Evolutionary conservation across 2,888 invertebrate genomes (phyloP).

Genomic region (Tinea semifulvella): DNA sequence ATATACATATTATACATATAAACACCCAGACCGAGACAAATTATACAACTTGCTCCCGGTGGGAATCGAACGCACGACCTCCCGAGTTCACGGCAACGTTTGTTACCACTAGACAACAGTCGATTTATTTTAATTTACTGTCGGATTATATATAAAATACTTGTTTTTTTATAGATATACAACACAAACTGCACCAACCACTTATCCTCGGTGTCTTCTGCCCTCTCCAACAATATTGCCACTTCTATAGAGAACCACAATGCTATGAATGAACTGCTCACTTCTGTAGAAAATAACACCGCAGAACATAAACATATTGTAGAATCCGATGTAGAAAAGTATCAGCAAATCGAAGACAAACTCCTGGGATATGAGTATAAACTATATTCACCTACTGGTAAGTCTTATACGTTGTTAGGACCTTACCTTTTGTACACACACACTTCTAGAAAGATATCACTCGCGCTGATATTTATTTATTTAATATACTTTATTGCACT

Average conservation of each 20-base stretch:
- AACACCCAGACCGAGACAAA: too few species aligned
- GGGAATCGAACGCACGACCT: too few species aligned
- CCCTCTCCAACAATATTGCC: not conserved
- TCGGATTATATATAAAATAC: not conserved
- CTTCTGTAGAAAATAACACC: not conserved
- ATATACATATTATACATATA: too few species aligned
- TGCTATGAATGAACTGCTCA: not conserved
- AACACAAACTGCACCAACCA: not conserved
- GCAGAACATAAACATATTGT: constrained; percentile 14
- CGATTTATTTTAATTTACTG: not conserved
- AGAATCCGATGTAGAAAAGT: constrained; percentile 15
- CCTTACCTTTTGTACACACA: not conserved
- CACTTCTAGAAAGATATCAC: not conserved
- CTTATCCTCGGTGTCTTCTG: constrained; percentile 13
- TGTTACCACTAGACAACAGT: not conserved
- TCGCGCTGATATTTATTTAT: too few species aligned
- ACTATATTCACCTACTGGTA: constrained; percentile 49
- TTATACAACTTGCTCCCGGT: too few species aligned
- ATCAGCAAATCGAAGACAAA: constrained; percentile 30
- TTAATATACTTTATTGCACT: too few species aligned
- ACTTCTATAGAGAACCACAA: not conserved
- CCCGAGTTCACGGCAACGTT: too few species aligned
- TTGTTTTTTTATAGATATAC: constrained; percentile 7
- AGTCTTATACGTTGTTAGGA: constrained; percentile 17
- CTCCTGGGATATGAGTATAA: constrained; percentile 40